These are phyloP conservation scores for Lasioglossum calceatum DNA, from an alignment of 2,888 invertebrate genomes.

Conservation along the genomic window DNA sequence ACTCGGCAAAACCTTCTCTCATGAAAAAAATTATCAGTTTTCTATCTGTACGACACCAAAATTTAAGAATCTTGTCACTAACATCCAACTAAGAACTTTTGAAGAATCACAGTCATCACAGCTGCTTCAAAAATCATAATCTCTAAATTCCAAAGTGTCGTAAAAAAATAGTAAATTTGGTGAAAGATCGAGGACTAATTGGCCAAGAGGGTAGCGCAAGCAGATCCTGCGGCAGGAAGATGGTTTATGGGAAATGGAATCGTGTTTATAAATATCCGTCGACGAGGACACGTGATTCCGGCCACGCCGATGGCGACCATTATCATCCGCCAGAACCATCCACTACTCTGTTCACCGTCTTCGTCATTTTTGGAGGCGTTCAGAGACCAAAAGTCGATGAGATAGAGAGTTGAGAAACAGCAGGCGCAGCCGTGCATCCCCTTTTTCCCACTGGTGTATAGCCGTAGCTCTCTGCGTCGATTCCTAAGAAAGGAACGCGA, in stretches of 20 bases:
- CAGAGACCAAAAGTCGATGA: slow-evolving; percentile 69
- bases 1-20: not conserved
- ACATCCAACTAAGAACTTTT: not conserved
- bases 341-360: slow-evolving; percentile 46
- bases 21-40: no score
- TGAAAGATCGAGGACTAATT: not conserved
- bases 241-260: not conserved
- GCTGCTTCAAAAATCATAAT: not conserved
- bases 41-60: no score
- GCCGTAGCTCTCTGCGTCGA: slow-evolving; percentile 62
- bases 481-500: slow-evolving; percentile 69
- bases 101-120: no score
- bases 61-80: no score
- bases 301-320: slow-evolving; percentile 31
- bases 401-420: slow-evolving; percentile 81
- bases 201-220: not conserved
- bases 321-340: slow-evolving; percentile 65
- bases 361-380: slow-evolving; percentile 70
- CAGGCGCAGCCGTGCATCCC: slow-evolving; percentile 76
- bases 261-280: slow-evolving; percentile 39
- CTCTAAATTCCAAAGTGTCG: not conserved
- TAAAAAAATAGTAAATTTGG: not conserved
- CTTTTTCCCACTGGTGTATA: slow-evolving; percentile 62
- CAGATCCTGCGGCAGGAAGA: not conserved
- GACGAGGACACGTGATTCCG: slow-evolving; percentile 43